Evolutionary conservation across 2,113 vertebrate genomes (phyloP).

Genomic region (Tylochromis polylepis): DNA sequence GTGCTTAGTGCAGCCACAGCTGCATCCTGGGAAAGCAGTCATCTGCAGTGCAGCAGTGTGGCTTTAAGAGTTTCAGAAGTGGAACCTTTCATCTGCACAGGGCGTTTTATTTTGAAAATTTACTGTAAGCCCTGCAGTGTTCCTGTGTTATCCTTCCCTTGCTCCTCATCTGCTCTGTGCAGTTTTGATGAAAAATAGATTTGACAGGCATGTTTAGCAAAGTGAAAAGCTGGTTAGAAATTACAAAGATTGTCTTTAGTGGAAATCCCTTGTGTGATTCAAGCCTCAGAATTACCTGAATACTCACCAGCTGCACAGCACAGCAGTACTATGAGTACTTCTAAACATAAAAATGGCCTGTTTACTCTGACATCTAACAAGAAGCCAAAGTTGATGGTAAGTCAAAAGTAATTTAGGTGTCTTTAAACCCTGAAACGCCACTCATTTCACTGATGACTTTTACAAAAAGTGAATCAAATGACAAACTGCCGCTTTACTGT

Average conservation of each 20-base stretch:
- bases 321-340: not conserved
- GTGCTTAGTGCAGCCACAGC: not conserved
- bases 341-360: not conserved
- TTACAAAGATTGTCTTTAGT: not conserved
- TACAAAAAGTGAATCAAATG: not conserved
- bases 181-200: not conserved
- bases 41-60: not conserved
- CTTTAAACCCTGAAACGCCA: not conserved
- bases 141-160: not conserved
- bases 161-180: not conserved
- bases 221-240: not conserved
- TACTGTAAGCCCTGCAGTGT: not conserved
- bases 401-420: not conserved
- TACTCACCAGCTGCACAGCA: not conserved
- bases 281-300: not conserved
- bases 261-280: not conserved
- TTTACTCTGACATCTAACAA: not conserved
- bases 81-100: not conserved
- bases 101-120: not conserved
- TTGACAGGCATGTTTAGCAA: not conserved
- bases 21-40: not conserved
- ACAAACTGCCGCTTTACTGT: not conserved
- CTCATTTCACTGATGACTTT: not conserved
- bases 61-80: not conserved
- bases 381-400: not conserved